Percentiles rank a stretch among this genome's conserved stretches.
These are phyloP conservation scores for Lycodopsis pacificus DNA, from an alignment of 2,797 vertebrate species.

Conservation along the genomic window DNA sequence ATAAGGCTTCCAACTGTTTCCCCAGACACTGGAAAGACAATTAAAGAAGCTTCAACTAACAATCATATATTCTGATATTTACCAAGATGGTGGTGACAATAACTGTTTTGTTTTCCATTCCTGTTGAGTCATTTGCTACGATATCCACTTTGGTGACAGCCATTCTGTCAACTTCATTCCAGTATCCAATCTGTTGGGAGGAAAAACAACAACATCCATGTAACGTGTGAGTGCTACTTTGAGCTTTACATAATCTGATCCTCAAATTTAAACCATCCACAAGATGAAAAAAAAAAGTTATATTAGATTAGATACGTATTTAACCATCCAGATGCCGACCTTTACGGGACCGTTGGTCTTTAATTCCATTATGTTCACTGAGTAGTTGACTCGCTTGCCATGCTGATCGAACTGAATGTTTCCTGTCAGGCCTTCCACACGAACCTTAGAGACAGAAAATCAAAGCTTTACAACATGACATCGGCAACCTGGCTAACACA, in stretches of 20 bases:
- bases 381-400: constrained; percentile 97
- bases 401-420: constrained; percentile 99
- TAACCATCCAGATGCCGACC: constrained; percentile 77
- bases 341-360: constrained; percentile 97
- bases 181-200: constrained; percentile 94
- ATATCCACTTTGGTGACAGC: constrained; percentile 95
- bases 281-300: neutral
- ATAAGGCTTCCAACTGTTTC: neutral
- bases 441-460: constrained; percentile 86
- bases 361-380: constrained; percentile 97
- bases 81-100: constrained; percentile 99
- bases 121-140: constrained; percentile 93
- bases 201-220: constrained; percentile 17
- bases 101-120: constrained; percentile 98
- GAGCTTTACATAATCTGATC: neutral
- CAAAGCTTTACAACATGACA: neutral
- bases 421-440: constrained; percentile 95
- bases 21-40: neutral
- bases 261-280: neutral
- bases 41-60: neutral
- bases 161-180: constrained; percentile 99
- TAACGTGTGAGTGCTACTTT: neutral
- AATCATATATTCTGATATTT: constrained; percentile 48
- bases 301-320: neutral
- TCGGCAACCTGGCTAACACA: neutral